Evolutionary conservation across 2,113 vertebrate species (phyloP), one percentile per base, ranked within the genome.

Genomic region (Elaphurus davidianus): DNA sequence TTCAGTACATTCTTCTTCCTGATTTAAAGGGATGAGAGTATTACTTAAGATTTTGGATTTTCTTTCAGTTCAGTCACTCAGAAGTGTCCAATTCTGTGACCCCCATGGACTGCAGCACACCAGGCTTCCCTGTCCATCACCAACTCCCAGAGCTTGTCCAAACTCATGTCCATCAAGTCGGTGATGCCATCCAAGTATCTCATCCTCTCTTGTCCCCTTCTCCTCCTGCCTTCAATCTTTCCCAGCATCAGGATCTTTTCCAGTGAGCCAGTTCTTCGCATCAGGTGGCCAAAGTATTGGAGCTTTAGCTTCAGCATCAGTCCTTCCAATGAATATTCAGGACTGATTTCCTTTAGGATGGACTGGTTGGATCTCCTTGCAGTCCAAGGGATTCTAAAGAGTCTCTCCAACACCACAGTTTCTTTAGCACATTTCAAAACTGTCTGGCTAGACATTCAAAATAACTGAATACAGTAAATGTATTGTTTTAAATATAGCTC

Each of bases 341-440:
- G 67, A 74, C 67, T 74, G 67, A 40, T 74, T 11, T 71, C 67
- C n/a, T 74, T 25, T 74, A 40, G 36, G n/a, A 74, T 74, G 36
- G 67, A 40, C 67, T 74, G 36, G 67, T 40, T 74, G 23, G 67
- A 74, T 40, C 67, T 40, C 67, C 36, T 74, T 23, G n/a, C 36
- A 40, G 67, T 13, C 67, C 36, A 74, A 74, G 21, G 67, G 10
- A 74, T 40, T 74, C 19, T 40, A 21, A 74, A 74, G 67, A 74
- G 67, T 74, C 67, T 74, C 36, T 23, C 19, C 19, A 40, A 23
- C 21, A 74, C 36, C 19, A 74, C n/a, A 81, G 19, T 54, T 96
- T 50, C n/a, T 81, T 90, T 83, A 91, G 78, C n/a, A 62, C 71
- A 84, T 95, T 64, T 83, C n/a, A 92, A 89, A 95, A 67, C 27